These are phyloP conservation scores for Limnodromus scolopaceus DNA, from an alignment of 2,797 vertebrate species.

Conservation along the genomic window DNA sequence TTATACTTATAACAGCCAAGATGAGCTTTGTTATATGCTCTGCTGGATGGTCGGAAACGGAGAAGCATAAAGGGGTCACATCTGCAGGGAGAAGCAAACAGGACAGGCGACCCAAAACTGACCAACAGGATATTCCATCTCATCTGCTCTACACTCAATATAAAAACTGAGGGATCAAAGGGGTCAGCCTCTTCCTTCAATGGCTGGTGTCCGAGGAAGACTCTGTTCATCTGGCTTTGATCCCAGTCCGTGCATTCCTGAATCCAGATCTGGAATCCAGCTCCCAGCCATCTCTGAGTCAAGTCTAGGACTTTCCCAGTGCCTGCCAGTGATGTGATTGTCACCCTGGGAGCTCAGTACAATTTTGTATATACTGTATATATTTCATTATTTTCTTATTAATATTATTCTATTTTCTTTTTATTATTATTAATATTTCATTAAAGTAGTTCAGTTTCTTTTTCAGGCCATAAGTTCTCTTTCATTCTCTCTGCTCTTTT, in stretches of 20 bases:
- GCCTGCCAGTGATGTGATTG: neutral
- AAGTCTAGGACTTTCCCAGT: neutral
- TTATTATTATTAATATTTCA: neutral
- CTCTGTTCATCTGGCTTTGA: neutral
- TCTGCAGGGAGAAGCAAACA: neutral
- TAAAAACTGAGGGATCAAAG: neutral
- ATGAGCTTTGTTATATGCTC: neutral
- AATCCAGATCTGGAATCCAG: neutral
- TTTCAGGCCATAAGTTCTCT: neutral
- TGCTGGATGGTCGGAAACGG: neutral
- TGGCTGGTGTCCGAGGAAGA: neutral
- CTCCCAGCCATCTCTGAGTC: neutral
- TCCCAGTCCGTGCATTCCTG: neutral
- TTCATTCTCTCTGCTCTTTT: neutral
- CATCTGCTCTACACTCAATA: neutral
- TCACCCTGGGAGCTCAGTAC: neutral
- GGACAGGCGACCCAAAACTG: neutral
- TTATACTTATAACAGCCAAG: neutral
- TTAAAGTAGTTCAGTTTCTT: neutral
- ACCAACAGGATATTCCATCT: neutral
- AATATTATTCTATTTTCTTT: neutral
- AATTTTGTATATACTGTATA: neutral
- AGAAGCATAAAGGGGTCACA: neutral
- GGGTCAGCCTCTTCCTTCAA: neutral
- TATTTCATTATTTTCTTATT: neutral